Percentiles rank a stretch among this genome's conserved stretches.
These are phyloP conservation scores for Nothobranchius kuhntae DNA, from an alignment of 2,113 vertebrate genomes.

Conservation along the genomic window DNA sequence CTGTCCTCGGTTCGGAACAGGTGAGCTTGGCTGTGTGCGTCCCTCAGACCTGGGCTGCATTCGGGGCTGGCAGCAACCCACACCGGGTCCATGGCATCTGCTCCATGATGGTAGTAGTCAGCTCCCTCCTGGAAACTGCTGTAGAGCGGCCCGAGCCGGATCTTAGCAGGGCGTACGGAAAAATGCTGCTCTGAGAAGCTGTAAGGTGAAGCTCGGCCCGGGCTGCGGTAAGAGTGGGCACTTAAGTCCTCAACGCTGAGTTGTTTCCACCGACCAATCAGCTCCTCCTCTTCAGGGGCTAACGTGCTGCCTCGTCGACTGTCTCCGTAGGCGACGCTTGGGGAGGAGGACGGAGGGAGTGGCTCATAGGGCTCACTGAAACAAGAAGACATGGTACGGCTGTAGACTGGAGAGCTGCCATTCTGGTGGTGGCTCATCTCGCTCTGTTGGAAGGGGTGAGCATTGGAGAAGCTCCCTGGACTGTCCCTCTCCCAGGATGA, in stretches of 20 bases:
- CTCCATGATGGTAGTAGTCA: constrained; percentile 86
- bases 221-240: constrained; percentile 84
- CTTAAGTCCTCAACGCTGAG: constrained; percentile 92
- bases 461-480: constrained; percentile 82
- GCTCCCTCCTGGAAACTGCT: constrained; percentile 95
- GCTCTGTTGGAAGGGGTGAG: constrained; percentile 83
- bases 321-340: constrained; percentile 85
- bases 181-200: constrained; percentile 92
- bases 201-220: constrained; percentile 86
- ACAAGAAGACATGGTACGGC: constrained; percentile 88
- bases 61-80: constrained; percentile 80
- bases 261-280: constrained; percentile 89
- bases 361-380: constrained; percentile 90
- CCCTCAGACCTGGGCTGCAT: constrained; percentile 81
- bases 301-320: constrained; percentile 82
- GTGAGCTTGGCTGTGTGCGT: constrained; percentile 82
- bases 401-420: constrained; percentile 84
- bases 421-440: constrained; percentile 84
- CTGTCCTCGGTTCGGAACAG: constrained; percentile 84
- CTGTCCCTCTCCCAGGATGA: constrained; percentile 87
- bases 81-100: constrained; percentile 53
- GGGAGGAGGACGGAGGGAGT: constrained; percentile 85
- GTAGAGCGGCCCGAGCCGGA: constrained; percentile 88
- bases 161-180: constrained; percentile 82
- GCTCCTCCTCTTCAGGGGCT: constrained; percentile 84